These are phyloP conservation scores for Phrynocephalus forsythii DNA, from an alignment of 2,797 vertebrate species.

Conservation along the genomic window DNA sequence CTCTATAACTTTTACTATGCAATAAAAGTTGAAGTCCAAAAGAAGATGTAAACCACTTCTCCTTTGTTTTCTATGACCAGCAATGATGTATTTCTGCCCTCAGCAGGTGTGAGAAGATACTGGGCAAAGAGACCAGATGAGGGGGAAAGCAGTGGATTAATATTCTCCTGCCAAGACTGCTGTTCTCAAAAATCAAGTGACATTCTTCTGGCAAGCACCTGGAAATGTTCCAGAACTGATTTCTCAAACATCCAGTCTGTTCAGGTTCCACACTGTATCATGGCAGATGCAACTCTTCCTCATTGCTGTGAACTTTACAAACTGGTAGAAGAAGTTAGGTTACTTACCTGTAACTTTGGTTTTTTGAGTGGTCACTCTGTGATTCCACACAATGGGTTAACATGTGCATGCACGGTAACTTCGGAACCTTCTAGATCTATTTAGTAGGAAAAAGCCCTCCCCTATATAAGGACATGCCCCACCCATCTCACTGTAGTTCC, in stretches of 20 bases:
- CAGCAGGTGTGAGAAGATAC: neutral
- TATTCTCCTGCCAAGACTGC: neutral
- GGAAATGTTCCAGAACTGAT: neutral
- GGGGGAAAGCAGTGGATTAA: neutral
- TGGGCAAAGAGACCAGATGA: neutral
- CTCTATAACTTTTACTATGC: neutral
- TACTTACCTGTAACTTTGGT: too few relatives aligned
- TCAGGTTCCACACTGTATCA: neutral
- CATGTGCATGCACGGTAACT: too few relatives aligned
- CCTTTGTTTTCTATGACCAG: neutral
- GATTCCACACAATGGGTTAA: too few relatives aligned
- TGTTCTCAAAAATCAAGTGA: constrained; percentile 1
- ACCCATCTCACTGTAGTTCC: too few relatives aligned
- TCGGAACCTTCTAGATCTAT: too few relatives aligned
- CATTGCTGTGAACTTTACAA: constrained; percentile 10
- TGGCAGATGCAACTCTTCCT: constrained; percentile 17
- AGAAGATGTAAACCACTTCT: neutral
- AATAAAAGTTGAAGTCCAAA: neutral
- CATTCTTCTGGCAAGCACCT: neutral
- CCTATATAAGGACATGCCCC: too few relatives aligned
- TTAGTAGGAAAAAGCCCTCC: too few relatives aligned
- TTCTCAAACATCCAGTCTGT: neutral
- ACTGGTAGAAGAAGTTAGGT: neutral
- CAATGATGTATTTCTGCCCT: neutral
- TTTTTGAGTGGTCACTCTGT: too few relatives aligned